phyloP scores from a whole-genome alignment of 1,140 invertebrate species.

The Aradophagus sp. region DNA sequence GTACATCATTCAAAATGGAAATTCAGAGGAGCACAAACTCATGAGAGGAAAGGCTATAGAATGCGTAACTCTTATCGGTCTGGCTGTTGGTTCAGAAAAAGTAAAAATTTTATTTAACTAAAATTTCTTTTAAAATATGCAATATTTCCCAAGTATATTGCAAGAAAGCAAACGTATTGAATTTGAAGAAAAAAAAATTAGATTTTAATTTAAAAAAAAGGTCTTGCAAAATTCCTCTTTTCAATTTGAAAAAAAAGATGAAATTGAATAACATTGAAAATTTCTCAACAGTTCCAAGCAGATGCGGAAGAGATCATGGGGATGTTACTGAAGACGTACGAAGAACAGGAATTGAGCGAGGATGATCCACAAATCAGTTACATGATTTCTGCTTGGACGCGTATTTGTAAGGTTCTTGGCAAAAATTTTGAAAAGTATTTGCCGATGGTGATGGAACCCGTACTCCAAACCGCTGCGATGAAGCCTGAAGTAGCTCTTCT shows the following conservation, averaged over 20 bases:
- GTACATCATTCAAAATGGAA: conserved; percentile 97
- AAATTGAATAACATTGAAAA: no score
- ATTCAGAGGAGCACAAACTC: conserved; percentile 88
- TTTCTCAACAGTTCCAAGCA: conserved; percentile 81
- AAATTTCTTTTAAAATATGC: conserved; percentile 8
- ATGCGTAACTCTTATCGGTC: conserved; percentile 97
- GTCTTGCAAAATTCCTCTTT: no score
- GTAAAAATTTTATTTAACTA: conserved; percentile 73
- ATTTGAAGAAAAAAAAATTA: no score
- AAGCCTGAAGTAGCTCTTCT: conserved; percentile 98
- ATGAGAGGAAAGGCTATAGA: conserved; percentile 97
- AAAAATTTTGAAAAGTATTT: conserved; percentile 97
- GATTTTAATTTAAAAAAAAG: no score
- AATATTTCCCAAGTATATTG: no score
- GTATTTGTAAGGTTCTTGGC: conserved; percentile 98
- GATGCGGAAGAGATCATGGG: conserved; percentile 99
- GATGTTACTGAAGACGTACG: conserved; percentile 92
- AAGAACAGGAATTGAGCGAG: conserved; percentile 87
- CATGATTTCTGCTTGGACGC: conserved; percentile 98
- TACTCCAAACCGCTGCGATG: conserved; percentile 94
- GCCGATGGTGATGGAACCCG: conserved; percentile 97
- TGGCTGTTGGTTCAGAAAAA: conserved; percentile 97
- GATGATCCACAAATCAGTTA: conserved; percentile 99
- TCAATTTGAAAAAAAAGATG: no score
- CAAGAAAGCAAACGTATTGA: no score